Base-by-base conservation (phyloP, 2,113 vertebrate genomes). In the Plectropomus leopardus region DNA sequence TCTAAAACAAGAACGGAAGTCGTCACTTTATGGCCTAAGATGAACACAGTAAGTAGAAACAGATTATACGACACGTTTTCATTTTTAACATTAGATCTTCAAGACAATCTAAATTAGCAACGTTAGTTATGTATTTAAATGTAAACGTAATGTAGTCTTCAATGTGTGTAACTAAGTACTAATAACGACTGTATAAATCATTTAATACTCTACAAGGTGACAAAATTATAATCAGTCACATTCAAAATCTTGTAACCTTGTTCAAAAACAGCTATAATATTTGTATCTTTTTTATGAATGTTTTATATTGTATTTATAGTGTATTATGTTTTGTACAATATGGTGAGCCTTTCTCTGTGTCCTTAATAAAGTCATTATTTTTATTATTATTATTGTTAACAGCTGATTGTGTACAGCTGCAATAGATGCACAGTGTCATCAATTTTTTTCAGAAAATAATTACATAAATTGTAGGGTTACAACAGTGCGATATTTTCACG, bases 1-100 rank as follows among this genome's bases (percentile, higher is more conserved):
- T 6, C 5, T 36, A 8, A 44, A 55, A 21, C 9, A 45, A 4
- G 7, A 28, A 8, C 17, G 0, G 44, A 30, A 34, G 6, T 17
- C 16, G 14, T 15, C 23, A n/a, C 4, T 2, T 1, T 28, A 5
- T 42, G 72, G 24, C 30, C 2, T 44, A 28, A 5, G 24, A 54
- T 48, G 54, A 3, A 11, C 21, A 55, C 9, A 23, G 86, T 88
- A 45, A 90, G 86, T 70, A 28, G 47, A 45, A 34, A 48, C 30
- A 2, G 50, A 55, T 45, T 26, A 23, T 71, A 4, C 26, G 24
- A 15, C 44, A 21, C 51, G 2, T 30, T 4, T 40, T n/a, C n/a
- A n/a, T n/a, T n/a, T n/a, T n/a, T n/a, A n/a, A n/a, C n/a, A n/a
- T n/a, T n/a, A n/a, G n/a, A n/a, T n/a, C n/a, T n/a, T n/a, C n/a